Evolutionary conservation across 2,113 vertebrate genomes (phyloP).

Genomic region (Motacilla tschutschensis): DNA sequence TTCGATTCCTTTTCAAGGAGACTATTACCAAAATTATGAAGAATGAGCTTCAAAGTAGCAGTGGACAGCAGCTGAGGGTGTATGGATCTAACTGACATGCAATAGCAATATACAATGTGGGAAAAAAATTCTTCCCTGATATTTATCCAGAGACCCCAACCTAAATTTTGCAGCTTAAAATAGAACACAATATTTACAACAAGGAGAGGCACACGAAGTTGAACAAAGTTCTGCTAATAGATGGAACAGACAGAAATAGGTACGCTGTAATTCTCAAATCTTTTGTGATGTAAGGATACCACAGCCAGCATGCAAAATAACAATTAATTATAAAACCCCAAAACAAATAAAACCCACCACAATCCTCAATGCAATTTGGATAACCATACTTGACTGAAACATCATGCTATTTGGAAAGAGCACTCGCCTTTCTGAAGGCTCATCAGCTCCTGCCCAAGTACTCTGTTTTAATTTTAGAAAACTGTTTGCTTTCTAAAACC

Average conservation of each 20-base stretch:
- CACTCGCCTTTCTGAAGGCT: background rate
- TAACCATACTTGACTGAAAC: background rate
- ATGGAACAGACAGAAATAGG: background rate
- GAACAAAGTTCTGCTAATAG: background rate
- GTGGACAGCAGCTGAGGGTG: background rate
- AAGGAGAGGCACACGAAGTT: background rate
- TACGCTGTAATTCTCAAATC: background rate
- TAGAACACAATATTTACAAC: background rate
- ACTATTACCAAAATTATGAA: background rate
- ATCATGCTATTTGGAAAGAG: background rate
- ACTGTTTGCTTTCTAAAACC: background rate
- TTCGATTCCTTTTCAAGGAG: background rate
- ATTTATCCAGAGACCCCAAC: background rate
- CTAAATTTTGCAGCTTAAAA: background rate
- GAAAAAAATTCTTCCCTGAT: background rate
- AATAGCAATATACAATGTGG: background rate
- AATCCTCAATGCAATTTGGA: background rate
- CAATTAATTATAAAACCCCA: background rate
- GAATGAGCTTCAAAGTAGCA: background rate
- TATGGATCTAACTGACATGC: background rate
- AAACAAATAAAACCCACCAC: background rate
- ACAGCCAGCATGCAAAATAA: background rate
- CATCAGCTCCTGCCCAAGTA: background rate
- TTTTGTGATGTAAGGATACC: background rate
- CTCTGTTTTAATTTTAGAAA: background rate